A percentile compares a stretch with the other conserved stretches of the same genome.
Conservation (phyloP, 2,113 vertebrate genomes). For the Noturus placidus region DNA sequence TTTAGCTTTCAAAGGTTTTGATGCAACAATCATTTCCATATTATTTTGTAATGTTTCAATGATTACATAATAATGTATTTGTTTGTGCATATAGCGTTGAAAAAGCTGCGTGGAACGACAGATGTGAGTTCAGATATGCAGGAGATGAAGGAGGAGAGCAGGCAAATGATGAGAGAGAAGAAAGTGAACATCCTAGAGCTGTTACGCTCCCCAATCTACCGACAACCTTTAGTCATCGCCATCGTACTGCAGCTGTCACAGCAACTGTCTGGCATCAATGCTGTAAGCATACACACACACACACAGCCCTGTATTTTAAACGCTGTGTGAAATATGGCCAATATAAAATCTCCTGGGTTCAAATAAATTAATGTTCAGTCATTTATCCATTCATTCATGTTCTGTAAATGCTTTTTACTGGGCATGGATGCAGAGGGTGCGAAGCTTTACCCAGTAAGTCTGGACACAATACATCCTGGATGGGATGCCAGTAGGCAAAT, state of each 20-base stretch:
- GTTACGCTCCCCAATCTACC: conserved; percentile 83
- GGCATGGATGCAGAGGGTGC: background rate
- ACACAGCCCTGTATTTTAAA: background rate
- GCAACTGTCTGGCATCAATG: conserved; percentile 93
- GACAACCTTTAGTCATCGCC: conserved; percentile 89
- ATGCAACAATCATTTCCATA: background rate
- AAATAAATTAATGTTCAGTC: background rate
- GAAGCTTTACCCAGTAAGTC: background rate
- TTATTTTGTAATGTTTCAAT: background rate
- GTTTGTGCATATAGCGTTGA: conserved; percentile 74
- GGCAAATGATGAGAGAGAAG: conserved; percentile 94
- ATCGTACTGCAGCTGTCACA: conserved; percentile 93
- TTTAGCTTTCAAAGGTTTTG: background rate
- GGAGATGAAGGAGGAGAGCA: conserved; percentile 95
- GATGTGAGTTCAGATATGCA: conserved; percentile 87
- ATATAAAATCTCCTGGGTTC: background rate
- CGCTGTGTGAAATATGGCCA: background rate
- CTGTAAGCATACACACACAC: conserved; percentile 67
- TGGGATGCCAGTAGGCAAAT: background rate
- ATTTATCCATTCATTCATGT: background rate
- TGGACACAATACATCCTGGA: background rate
- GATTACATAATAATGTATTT: background rate
- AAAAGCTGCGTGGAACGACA: conserved; percentile 85
- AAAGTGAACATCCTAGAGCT: conserved; percentile 90
- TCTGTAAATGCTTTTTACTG: background rate